Evolutionary conservation across 2,888 invertebrate species (phyloP).

Genomic region (Stenichneumon culpator): DNA sequence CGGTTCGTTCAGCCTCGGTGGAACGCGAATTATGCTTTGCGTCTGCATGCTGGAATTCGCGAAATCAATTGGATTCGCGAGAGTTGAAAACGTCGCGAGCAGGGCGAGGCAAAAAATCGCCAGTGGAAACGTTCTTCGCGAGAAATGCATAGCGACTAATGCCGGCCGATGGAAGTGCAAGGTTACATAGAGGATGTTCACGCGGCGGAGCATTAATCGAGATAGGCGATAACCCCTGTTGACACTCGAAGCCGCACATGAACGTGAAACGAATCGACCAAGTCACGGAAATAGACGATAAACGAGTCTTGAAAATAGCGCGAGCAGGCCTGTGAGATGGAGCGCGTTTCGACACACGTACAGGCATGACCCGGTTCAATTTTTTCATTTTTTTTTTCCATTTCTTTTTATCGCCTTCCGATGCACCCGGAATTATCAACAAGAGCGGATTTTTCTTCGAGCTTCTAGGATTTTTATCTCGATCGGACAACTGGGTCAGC

Average conservation of each 20-base stretch:
- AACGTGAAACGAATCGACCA: constrained; percentile 17
- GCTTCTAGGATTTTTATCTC: constrained; percentile 48
- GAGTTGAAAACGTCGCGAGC: not conserved
- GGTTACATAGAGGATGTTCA: constrained; percentile 27
- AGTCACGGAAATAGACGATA: not conserved
- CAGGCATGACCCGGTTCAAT: constrained; percentile 34
- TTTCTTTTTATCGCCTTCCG: constrained; percentile 15
- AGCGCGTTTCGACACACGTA: not conserved
- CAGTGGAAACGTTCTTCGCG: constrained; percentile 28
- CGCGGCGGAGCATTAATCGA: not conserved
- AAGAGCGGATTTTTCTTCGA: constrained; percentile 53
- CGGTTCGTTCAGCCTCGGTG: not conserved
- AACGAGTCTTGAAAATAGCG: constrained; percentile 4
- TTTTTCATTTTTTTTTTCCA: constrained; percentile 13
- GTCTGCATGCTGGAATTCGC: no score
- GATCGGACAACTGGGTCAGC: constrained; percentile 59
- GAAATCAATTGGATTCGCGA: not conserved
- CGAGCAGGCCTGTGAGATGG: not conserved
- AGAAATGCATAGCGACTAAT: constrained; percentile 40
- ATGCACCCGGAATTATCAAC: constrained; percentile 64
- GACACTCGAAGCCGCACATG: not conserved
- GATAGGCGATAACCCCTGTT: constrained; percentile 52
- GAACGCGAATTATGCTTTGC: not conserved
- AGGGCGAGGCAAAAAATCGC: constrained; percentile 30
- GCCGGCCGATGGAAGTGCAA: constrained; percentile 32